phyloP scores from a whole-genome alignment of 1,140 invertebrate species.

The Delia radicum region DNA sequence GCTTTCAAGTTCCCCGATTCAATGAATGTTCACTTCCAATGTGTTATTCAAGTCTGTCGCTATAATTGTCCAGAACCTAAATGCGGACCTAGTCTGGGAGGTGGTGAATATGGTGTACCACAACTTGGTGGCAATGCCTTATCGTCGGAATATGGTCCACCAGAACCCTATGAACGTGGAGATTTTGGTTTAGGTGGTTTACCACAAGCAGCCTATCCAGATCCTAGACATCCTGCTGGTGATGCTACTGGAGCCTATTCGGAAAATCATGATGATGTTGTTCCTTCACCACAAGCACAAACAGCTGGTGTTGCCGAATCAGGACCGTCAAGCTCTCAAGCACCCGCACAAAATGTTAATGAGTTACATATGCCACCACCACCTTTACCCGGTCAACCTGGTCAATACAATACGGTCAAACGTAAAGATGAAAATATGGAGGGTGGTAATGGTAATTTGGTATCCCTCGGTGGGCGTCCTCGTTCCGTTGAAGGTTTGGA shows the following conservation, averaged over 20 bases:
- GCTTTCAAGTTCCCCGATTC: constrained; percentile 96
- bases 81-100: constrained; percentile 66
- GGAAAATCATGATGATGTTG: constrained; percentile 76
- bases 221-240: constrained; percentile 80
- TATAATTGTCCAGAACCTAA: constrained; percentile 92
- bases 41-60: constrained; percentile 91
- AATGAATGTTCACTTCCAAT: constrained; percentile 97
- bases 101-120: constrained; percentile 70
- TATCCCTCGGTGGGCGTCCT: constrained; percentile 78
- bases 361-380: constrained; percentile 77
- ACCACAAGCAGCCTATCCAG: constrained; percentile 75
- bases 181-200: constrained; percentile 77
- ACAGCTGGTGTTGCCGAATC: constrained; percentile 59
- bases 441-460: constrained; percentile 74
- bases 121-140: constrained; percentile 61
- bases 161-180: constrained; percentile 62
- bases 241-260: constrained; percentile 72
- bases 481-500: constrained; percentile 73
- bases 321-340: constrained; percentile 63
- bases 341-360: constrained; percentile 60
- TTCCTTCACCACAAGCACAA: constrained; percentile 76
- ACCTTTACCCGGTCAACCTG: constrained; percentile 73
- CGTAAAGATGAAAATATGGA: constrained; percentile 69
- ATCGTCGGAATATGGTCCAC: constrained; percentile 68
- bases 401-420: constrained; percentile 76